Conservation (phyloP, 2,888 invertebrate genomes). For the Julus scanicus region DNA sequence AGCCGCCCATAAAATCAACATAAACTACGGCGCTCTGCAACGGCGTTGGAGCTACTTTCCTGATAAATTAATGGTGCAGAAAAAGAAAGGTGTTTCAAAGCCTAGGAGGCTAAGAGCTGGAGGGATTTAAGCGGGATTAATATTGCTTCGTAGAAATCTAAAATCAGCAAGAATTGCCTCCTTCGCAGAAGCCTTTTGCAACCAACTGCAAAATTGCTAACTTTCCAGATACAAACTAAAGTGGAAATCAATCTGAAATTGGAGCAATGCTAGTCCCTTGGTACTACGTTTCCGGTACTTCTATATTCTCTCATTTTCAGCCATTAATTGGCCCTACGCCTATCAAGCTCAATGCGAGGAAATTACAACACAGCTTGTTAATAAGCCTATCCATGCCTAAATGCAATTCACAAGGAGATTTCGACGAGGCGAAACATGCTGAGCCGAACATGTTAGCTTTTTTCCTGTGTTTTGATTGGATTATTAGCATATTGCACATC, state of each 20-base stretch:
- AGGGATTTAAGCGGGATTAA: conserved; percentile 33
- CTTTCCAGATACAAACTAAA: background rate
- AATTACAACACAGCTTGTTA: background rate
- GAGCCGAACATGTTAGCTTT: background rate
- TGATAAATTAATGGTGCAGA: conserved; percentile 27
- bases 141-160: conserved; percentile 15
- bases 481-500: conserved; percentile 27
- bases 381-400: background rate
- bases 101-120: conserved; percentile 17
- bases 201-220: background rate
- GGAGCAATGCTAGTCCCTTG: background rate
- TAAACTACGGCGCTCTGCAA: conserved; percentile 12
- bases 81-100: conserved; percentile 33
- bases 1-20: conserved; percentile 28
- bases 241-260: conserved; percentile 33
- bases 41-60: background rate
- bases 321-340: conserved; percentile 1
- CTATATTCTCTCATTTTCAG: background rate
- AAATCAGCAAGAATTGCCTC: conserved; percentile 15
- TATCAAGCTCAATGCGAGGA: background rate
- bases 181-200: background rate
- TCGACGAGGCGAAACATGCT: background rate
- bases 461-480: background rate
- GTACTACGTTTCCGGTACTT: background rate
- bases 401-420: background rate